phyloP scores from a whole-genome alignment of 2,888 invertebrate species.

The Parnassius mnemosyne region DNA sequence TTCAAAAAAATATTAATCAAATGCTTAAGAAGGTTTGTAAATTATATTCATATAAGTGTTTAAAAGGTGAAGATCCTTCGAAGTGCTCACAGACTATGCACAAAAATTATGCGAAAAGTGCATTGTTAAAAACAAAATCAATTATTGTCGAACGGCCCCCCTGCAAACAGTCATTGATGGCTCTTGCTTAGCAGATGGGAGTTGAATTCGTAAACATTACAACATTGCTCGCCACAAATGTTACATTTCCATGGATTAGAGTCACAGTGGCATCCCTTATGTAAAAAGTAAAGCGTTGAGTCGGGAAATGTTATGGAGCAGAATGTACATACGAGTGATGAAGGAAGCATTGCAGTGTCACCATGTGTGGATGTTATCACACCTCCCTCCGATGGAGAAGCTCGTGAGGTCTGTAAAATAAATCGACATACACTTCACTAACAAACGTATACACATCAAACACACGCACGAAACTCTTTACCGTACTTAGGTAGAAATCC shows the following conservation, averaged over 20 bases:
- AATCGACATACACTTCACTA: neutral
- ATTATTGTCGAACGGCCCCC: slow-evolving; percentile 71
- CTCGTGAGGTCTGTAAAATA: slow-evolving; percentile 61
- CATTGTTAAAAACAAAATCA: slow-evolving; percentile 51
- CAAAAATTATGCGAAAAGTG: slow-evolving; percentile 55
- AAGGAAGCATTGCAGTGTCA: slow-evolving; percentile 78
- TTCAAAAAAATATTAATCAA: slow-evolving; percentile 1
- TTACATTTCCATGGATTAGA: slow-evolving; percentile 98
- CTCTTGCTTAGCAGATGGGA: slow-evolving; percentile 96
- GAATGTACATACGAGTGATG: slow-evolving; percentile 89
- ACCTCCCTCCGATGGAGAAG: slow-evolving; percentile 77
- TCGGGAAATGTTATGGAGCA: slow-evolving; percentile 98
- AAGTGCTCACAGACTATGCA: slow-evolving; percentile 66
- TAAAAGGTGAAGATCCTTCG: slow-evolving; percentile 56
- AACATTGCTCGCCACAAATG: slow-evolving; percentile 97
- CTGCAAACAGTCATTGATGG: slow-evolving; percentile 86
- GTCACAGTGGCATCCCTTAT: slow-evolving; percentile 98
- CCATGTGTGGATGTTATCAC: slow-evolving; percentile 86
- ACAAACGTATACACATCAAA: too few relatives aligned
- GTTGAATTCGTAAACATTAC: slow-evolving; percentile 98
- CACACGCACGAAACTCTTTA: too few relatives aligned
- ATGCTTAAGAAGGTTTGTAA: neutral
- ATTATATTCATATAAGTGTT: slow-evolving; percentile 21
- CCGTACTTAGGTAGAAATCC: too few relatives aligned
- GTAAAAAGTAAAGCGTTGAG: slow-evolving; percentile 96